Conservation (phyloP, 2,888 invertebrate genomes). For the Clunio marinus region DNA sequence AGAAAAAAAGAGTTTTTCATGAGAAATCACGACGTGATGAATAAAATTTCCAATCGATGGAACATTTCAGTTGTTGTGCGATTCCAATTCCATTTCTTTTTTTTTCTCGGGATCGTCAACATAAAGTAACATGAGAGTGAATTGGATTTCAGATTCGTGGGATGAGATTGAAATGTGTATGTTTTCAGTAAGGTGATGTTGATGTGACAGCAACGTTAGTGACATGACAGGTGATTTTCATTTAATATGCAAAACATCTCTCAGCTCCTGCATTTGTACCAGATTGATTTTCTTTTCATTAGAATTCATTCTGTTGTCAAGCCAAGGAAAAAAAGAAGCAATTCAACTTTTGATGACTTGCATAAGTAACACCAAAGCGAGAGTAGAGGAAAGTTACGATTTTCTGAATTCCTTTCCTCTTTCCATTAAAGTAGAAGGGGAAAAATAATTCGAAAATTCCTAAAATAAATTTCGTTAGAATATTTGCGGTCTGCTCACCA, state of each 20-base stretch:
- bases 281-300: background rate
- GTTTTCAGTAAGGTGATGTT: slow-evolving; percentile 12
- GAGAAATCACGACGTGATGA: slow-evolving; percentile 30
- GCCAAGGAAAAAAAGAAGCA: too few species aligned
- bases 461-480: background rate
- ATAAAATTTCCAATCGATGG: slow-evolving; percentile 29
- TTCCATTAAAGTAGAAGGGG: background rate
- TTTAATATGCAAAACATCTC: slow-evolving; percentile 34
- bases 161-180: background rate
- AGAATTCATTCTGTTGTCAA: background rate
- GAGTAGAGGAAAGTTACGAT: too few species aligned
- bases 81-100: too few species aligned
- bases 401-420: too few species aligned
- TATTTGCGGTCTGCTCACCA: too few species aligned
- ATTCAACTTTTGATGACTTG: too few species aligned
- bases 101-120: background rate
- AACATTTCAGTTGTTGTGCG: background rate
- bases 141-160: background rate
- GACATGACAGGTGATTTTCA: slow-evolving; percentile 39
- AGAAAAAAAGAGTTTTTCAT: background rate
- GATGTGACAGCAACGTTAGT: slow-evolving; percentile 15
- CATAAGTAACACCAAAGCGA: too few species aligned
- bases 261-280: background rate
- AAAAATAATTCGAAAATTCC: background rate
- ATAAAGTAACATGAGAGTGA: too few species aligned